These are phyloP conservation scores for Heterodera carotae DNA, from an alignment of 1,140 invertebrate species.

Conservation along the genomic window DNA sequence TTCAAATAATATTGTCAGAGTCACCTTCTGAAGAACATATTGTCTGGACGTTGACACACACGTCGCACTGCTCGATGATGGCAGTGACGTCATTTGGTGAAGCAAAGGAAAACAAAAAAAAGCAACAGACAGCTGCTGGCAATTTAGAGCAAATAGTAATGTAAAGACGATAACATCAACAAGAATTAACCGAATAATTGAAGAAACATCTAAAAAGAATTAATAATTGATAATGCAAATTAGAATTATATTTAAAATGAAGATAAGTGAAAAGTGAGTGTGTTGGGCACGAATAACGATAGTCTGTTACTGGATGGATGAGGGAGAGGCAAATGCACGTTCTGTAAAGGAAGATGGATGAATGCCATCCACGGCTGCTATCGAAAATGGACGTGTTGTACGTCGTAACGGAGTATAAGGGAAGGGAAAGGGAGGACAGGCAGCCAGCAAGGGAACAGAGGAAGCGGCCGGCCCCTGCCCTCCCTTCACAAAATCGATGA, in stretches of 20 bases:
- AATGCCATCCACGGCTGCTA: background rate
- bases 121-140: too few relatives aligned
- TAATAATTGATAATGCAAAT: too few relatives aligned
- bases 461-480: too few relatives aligned
- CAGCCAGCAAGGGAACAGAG: too few relatives aligned
- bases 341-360: background rate
- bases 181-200: too few relatives aligned
- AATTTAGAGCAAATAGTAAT: too few relatives aligned
- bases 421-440: background rate
- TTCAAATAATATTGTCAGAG: background rate
- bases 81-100: conserved; percentile 28
- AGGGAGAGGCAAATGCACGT: background rate
- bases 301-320: background rate
- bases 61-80: conserved; percentile 23
- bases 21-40: conserved; percentile 21
- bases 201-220: too few relatives aligned
- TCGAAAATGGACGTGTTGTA: background rate
- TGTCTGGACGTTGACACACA: conserved; percentile 38
- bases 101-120: background rate
- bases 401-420: background rate
- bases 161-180: too few relatives aligned
- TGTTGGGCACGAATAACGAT: background rate
- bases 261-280: too few relatives aligned
- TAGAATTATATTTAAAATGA: background rate
- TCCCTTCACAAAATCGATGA: background rate